These are phyloP conservation scores for Gadopsis bispinosus DNA, from an alignment of 2,797 vertebrate genomes.

Conservation along the genomic window DNA sequence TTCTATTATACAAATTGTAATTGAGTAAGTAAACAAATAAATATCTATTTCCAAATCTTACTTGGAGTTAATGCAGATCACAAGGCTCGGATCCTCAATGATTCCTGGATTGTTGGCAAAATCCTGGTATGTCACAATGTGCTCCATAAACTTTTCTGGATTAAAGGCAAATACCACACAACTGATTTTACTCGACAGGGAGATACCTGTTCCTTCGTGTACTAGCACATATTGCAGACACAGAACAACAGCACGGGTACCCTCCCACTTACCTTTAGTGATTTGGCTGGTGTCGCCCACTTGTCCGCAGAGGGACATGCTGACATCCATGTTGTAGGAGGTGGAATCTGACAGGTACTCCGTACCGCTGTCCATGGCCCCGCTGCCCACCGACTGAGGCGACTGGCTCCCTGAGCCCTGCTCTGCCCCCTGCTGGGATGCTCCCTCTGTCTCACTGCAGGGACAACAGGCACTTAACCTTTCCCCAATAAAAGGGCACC, in stretches of 20 bases:
- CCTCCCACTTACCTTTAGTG: conserved; percentile 75
- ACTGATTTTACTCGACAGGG: not conserved
- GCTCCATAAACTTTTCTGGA: conserved; percentile 90
- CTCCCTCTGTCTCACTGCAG: conserved; percentile 83
- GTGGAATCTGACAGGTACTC: conserved; percentile 80
- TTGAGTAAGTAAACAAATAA: not conserved
- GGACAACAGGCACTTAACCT: conserved; percentile 6
- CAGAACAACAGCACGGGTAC: not conserved
- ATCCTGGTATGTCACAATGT: conserved; percentile 91
- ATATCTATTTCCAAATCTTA: conserved; percentile 65
- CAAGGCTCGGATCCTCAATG: conserved; percentile 92
- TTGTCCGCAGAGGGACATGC: conserved; percentile 92
- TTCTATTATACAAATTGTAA: not conserved
- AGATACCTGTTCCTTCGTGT: not conserved
- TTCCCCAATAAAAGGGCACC: not conserved
- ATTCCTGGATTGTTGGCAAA: conserved; percentile 92
- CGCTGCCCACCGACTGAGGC: conserved; percentile 77
- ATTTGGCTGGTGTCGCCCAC: conserved; percentile 87
- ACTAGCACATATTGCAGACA: not conserved
- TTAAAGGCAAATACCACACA: conserved; percentile 12
- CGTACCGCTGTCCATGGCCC: conserved; percentile 78
- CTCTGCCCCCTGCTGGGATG: conserved; percentile 68
- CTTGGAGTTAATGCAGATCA: conserved; percentile 94
- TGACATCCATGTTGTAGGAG: conserved; percentile 77
- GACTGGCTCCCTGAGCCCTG: conserved; percentile 80